Base-by-base conservation (phyloP, 2,888 invertebrate species). In the Polietes domitor region DNA sequence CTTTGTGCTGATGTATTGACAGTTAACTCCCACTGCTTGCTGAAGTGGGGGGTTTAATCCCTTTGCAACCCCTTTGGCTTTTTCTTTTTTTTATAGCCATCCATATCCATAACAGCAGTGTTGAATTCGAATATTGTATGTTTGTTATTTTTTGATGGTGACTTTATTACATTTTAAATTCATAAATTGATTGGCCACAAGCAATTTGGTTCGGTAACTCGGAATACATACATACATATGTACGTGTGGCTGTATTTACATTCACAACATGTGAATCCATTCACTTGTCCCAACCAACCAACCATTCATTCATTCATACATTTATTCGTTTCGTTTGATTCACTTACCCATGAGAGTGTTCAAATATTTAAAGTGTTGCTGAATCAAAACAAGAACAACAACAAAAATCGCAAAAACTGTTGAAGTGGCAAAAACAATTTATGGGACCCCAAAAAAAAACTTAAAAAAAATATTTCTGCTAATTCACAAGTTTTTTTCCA, bases 341-440 rank as follows among this genome's bases (percentile, higher is more conserved):
- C 61, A 26, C 28, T 28, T 61, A 61, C 32, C 61, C 61, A 28
- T 65, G 65, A 37, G 32, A 37, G 65, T 41, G 68, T 10, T 63
- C 61, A 68, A 32, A 71, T 65, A 80, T 82, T 82, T 82, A 19
- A 83, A 76, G 82, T 83, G 79, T 83, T 79, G 68, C 76, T 83
- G 72, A 76, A 78, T 72, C n/a, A n/a, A n/a, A n/a, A 78, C 63
- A 70, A 37, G 32, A 75, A 53, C 73, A 71, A 61, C 61, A 78
- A 68, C 72, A 80, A 68, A 77, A n/a, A 47, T 47, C 2, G 3
- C 58, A 61, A 32, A 61, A 61, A n/a, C 32, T 28, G 61, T 61
- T 61, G 61, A 61, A 61, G 61, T 61, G 61, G 61, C 61, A 28
- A 61, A 61, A 58, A 5, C 32, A 28, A 61, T 58, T 58, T 58